phyloP scores from a whole-genome alignment of 2,113 vertebrate genomes.

The Chinchilla lanigera region DNA sequence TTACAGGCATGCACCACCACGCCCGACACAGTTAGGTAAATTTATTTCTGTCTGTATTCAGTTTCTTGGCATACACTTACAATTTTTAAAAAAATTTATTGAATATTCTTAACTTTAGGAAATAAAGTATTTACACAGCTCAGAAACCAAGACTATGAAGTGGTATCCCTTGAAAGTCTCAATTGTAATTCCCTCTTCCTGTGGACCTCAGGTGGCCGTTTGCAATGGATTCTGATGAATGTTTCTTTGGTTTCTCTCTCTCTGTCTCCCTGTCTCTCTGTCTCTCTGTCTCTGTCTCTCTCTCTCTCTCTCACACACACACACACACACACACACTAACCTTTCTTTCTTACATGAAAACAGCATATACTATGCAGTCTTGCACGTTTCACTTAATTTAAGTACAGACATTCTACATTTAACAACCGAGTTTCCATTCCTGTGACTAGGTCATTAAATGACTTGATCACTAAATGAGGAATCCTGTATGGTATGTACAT shows the following conservation, averaged over 20 bases:
- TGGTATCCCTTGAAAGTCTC: accelerated
- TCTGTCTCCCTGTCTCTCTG: too few relatives aligned
- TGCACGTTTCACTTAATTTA: background rate
- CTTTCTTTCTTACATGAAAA: background rate
- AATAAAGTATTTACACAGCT: background rate
- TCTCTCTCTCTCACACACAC: too few relatives aligned
- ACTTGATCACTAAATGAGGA: background rate
- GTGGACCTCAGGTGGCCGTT: background rate
- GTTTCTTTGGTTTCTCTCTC: background rate
- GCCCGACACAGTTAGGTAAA: too few relatives aligned
- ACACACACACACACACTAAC: background rate
- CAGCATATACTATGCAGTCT: accelerated
- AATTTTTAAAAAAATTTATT: background rate
- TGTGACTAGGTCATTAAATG: background rate
- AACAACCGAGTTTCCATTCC: too few relatives aligned
- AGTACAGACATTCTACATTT: background rate
- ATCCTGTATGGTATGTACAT: background rate
- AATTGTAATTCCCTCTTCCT: background rate
- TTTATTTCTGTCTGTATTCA: background rate
- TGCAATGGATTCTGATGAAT: background rate
- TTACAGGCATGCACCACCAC: too few relatives aligned
- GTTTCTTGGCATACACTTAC: background rate
- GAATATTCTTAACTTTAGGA: background rate
- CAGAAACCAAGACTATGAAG: background rate
- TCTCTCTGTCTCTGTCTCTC: too few relatives aligned